phyloP scores from a whole-genome alignment of 2,888 invertebrate species.

The Cerastis rubricosa region DNA sequence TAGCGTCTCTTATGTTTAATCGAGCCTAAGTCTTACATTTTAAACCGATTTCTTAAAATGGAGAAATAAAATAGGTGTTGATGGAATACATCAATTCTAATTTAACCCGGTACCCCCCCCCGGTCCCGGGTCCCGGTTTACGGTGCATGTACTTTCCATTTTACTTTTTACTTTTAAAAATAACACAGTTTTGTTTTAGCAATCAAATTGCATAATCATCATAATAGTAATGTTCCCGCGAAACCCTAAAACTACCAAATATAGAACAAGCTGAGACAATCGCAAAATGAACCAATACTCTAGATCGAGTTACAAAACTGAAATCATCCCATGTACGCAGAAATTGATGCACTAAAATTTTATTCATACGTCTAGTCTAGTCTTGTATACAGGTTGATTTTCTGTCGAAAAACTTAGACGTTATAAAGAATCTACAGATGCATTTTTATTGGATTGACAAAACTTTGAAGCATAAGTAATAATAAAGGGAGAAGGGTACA shows the following conservation, averaged over 20 bases:
- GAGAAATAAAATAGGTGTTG: no score
- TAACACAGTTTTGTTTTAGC: neutral
- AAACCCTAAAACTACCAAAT: slow-evolving; percentile 24
- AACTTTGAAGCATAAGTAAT: neutral
- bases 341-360: slow-evolving; percentile 46
- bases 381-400: slow-evolving; percentile 31
- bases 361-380: slow-evolving; percentile 5
- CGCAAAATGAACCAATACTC: slow-evolving; percentile 14
- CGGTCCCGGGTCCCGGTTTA: no score
- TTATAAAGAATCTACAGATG: neutral
- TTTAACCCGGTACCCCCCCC: no score
- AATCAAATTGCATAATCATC: neutral
- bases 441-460: neutral
- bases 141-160: no score
- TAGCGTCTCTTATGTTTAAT: no score
- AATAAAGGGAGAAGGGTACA: no score
- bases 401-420: neutral
- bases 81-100: no score
- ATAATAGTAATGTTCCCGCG: neutral
- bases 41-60: no score
- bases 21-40: no score
- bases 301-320: slow-evolving; percentile 31
- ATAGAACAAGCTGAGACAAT: slow-evolving; percentile 16
- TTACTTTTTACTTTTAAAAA: no score
- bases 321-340: slow-evolving; percentile 55